Evolutionary conservation across 64 coral and sea anemone genomes (phyloP).

Genomic region (Orbicella faveolata): DNA sequence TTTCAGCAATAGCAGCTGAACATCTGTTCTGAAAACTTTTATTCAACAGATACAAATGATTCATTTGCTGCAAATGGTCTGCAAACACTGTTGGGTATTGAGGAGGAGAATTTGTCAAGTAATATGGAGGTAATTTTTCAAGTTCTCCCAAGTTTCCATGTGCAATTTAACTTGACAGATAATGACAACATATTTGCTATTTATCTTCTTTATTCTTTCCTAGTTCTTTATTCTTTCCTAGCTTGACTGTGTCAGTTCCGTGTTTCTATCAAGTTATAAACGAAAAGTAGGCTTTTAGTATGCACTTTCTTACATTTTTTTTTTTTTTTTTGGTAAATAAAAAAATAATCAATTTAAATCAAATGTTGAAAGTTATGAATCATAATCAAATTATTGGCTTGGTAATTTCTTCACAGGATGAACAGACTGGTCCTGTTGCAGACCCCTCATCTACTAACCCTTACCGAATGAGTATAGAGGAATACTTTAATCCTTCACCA

Average conservation of each 20-base stretch:
- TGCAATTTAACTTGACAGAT: too few relatives aligned
- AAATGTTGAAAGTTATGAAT: background rate
- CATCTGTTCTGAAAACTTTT: background rate
- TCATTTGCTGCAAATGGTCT: slow-evolving; percentile 76
- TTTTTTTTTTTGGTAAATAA: too few relatives aligned
- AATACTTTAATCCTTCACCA: slow-evolving; percentile 61
- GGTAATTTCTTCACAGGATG: slow-evolving; percentile 29
- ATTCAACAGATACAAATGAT: slow-evolving; percentile 23
- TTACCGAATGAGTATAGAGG: slow-evolving; percentile 53
- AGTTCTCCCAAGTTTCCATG: background rate
- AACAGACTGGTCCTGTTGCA: background rate
- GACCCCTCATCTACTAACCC: slow-evolving; percentile 54
- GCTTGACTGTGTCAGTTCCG: too few relatives aligned
- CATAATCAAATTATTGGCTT: background rate
- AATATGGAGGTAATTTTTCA: slow-evolving; percentile 54
- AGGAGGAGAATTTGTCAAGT: slow-evolving; percentile 75
- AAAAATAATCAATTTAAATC: too few relatives aligned
- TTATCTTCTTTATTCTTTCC: too few relatives aligned
- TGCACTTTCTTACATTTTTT: too few relatives aligned
- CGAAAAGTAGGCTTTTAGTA: too few relatives aligned
- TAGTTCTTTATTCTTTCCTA: too few relatives aligned
- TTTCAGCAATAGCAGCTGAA: too few relatives aligned
- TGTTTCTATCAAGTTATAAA: too few relatives aligned
- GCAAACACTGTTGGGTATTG: slow-evolving; percentile 84
- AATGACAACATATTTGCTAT: too few relatives aligned